Conservation (phyloP, 2,113 vertebrate genomes). For the Sander lucioperca region DNA sequence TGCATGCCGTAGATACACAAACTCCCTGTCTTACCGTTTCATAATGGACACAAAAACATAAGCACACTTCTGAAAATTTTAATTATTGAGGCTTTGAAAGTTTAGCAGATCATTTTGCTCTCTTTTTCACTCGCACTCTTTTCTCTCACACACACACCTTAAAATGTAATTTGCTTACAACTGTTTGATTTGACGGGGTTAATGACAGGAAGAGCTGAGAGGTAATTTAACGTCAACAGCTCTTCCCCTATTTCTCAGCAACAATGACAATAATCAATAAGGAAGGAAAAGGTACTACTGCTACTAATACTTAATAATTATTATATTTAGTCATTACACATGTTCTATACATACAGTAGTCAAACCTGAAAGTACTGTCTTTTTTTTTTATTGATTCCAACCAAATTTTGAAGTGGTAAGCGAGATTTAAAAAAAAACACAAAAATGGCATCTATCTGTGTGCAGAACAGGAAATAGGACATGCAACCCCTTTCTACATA, state of each 20-base stretch:
- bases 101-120: background rate
- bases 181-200: constrained; percentile 40
- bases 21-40: no score
- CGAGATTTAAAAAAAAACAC: background rate
- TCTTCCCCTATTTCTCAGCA: background rate
- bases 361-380: background rate
- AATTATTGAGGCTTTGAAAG: background rate
- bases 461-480: background rate
- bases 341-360: background rate
- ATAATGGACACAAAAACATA: background rate
- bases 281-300: background rate
- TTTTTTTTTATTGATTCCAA: background rate
- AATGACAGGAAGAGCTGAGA: constrained; percentile 40
- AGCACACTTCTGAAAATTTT: background rate
- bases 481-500: background rate
- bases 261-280: background rate
- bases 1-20: background rate
- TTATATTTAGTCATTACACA: background rate
- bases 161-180: constrained; percentile 12
- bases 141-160: background rate
- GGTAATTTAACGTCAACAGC: constrained; percentile 31
- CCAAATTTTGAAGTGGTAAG: background rate
- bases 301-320: background rate
- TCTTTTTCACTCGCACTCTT: background rate
- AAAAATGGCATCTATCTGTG: background rate